phyloP scores from a whole-genome alignment of 2,797 vertebrate genomes.

The Premnoplex brunnescens region DNA sequence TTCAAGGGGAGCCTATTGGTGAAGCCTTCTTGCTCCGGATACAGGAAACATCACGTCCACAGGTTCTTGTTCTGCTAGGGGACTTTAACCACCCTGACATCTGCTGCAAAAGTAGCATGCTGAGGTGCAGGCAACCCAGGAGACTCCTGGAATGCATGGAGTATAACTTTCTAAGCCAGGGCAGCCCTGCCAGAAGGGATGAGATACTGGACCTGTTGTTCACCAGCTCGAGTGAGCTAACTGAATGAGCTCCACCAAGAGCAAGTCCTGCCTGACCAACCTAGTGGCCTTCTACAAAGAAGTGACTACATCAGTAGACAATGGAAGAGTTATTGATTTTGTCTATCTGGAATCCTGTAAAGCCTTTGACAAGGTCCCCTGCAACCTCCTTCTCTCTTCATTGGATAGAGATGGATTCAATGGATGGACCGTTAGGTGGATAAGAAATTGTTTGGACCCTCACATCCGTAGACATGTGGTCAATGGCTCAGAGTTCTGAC shows the following conservation, averaged over 20 bases:
- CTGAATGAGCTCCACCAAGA: neutral
- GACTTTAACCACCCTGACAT: neutral
- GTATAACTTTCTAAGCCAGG: neutral
- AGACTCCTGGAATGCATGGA: neutral
- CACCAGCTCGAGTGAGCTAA: neutral
- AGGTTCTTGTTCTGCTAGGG: neutral
- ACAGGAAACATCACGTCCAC: neutral
- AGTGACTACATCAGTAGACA: neutral
- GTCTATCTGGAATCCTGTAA: neutral
- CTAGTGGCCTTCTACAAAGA: neutral
- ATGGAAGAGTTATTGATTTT: neutral
- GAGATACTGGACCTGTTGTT: neutral
- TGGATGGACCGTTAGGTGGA: neutral
- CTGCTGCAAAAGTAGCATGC: neutral
- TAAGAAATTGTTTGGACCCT: neutral
- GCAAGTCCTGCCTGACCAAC: neutral
- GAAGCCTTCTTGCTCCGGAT: neutral
- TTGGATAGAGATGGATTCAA: neutral
- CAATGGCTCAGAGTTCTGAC: neutral
- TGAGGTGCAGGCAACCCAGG: neutral
- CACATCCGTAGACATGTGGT: neutral
- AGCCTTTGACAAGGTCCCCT: neutral
- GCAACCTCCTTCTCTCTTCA: neutral
- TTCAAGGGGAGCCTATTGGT: neutral
- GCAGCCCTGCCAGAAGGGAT: neutral